These are phyloP conservation scores for Sminthopsis crassicaudata DNA, from an alignment of 2,113 vertebrate genomes.

Conservation along the genomic window DNA sequence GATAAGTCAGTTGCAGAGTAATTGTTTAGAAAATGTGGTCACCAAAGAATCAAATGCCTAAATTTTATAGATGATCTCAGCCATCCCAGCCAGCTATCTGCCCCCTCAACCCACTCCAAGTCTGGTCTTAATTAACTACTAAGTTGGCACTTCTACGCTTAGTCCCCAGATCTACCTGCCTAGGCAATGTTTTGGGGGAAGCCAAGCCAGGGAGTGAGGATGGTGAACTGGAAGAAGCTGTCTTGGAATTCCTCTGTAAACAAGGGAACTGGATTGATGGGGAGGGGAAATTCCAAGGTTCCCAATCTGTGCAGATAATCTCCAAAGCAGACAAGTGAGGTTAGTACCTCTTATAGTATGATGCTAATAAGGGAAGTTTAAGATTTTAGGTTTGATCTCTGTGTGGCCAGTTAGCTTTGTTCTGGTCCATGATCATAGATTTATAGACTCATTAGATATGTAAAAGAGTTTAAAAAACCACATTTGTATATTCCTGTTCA, in stretches of 20 bases:
- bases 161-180: not conserved
- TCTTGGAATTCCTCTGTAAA: not conserved
- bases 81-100: slow-evolving; percentile 1
- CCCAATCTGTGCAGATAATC: not conserved
- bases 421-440: not conserved
- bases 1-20: slow-evolving; percentile 61
- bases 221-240: not conserved
- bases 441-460: not conserved
- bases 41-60: not conserved
- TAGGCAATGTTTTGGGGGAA: not conserved
- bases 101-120: not conserved
- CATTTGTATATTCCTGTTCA: not conserved
- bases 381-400: not conserved
- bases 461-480: not conserved
- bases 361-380: not conserved
- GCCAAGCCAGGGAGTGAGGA: not conserved
- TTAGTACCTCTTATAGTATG: not conserved
- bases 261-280: not conserved
- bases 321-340: not conserved
- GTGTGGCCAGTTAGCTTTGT: not conserved
- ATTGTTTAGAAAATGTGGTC: slow-evolving; percentile 60
- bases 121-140: not conserved
- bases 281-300: not conserved
- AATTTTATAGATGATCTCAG: not conserved
- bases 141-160: not conserved